Base-by-base conservation (phyloP, 2,888 invertebrate species). In the Gisinianus flammeolus region DNA sequence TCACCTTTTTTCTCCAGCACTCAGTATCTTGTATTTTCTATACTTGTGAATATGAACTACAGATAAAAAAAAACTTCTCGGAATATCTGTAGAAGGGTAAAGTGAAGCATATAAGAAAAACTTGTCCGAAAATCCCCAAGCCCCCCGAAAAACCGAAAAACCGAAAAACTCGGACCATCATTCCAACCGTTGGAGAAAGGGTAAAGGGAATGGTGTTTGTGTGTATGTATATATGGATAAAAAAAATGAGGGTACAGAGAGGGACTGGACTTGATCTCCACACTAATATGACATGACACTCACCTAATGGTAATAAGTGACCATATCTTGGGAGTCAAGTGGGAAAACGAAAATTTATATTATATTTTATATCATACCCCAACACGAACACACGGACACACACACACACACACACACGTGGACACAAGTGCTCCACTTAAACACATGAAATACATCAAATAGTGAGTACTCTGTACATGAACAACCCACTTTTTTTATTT, bases 211-310 rank as follows among this genome's bases (percentile, higher is more conserved):
- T 19, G 26, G 64, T 19, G 33, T 67, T 31, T 35, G 6, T 35
- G 35, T 35, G 35, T 35, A 35, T 35, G n/a, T 56, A 56, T 8
- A 19, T n/a, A 58, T 2, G 24, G 2, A 58, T n/a, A 58, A n/a
- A 58, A 58, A n/a, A 58, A 58, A 22, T 58, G 24, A n/a, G 56
- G 56, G 22, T n/a, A 58, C 52, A 69, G 5, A 16, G 70, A 70
- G 54, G 54, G 4, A 26, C 10, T 28, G 62, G 62, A 54, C 70
- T 70, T 52, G 54, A 70, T 70, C 16, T 54, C 12, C 52, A 5
- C 44, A n/a, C 26, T 70, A 70, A 70, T 70, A 70, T 26, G 70
- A 70, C 70, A 70, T 70, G 70, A 70, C 70, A 70, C 54, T 35
- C 30, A 31, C 31, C 67, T 66, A 28, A 62, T n/a, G n/a, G 70